Base-by-base conservation (phyloP, 2,113 vertebrate genomes). In the Zosterops hypoxanthus region DNA sequence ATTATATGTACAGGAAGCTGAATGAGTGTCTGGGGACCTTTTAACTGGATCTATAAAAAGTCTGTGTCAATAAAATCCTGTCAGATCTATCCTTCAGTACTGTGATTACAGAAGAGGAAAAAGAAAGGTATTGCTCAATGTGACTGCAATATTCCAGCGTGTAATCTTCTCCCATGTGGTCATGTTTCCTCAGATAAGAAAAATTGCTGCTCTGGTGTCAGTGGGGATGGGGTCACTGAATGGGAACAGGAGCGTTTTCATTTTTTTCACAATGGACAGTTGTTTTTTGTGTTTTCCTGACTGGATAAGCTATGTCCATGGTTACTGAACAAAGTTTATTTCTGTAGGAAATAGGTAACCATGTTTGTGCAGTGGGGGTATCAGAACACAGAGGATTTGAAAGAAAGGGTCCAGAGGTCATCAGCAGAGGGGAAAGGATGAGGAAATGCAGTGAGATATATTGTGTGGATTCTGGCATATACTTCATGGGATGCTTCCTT, bases 121-220 rank as follows among this genome's bases (percentile, higher is more conserved):
- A 92, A 92, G 90, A 95, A 95, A 95, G 68, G 47, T 92, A 95
- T 96, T 95, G 85, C 94, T 94, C 77, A 93, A 92, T 90, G 88
- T 94, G 90, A 86, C 72, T 89, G 88, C 79, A 94, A 90, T 97
- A 96, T 97, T 97, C 95, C 94, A 94, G 61, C 10, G 0, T 8
- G 52, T 95, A 96, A 97, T 97, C 90, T 93, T 96, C 92, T 96
- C 95, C 94, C 91, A 96, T 94, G 96, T 95, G 82, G 91, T 96
- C 94, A 88, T 94, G 94, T 97, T 97, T 97, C 97, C 95, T 96
- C 70, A 97, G 95, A 94, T 96, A 96, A 97, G 95, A 94, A 91
- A 89, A 97, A 96, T 92, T 91, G 86, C 92, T 0, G 1, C 69
- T 70, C 64, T 94, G 88, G 75, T 96, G 95, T 96, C 90, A 91